These are phyloP conservation scores for Nephrotoma appendiculata DNA, from an alignment of 2,888 invertebrate species.

Conservation along the genomic window DNA sequence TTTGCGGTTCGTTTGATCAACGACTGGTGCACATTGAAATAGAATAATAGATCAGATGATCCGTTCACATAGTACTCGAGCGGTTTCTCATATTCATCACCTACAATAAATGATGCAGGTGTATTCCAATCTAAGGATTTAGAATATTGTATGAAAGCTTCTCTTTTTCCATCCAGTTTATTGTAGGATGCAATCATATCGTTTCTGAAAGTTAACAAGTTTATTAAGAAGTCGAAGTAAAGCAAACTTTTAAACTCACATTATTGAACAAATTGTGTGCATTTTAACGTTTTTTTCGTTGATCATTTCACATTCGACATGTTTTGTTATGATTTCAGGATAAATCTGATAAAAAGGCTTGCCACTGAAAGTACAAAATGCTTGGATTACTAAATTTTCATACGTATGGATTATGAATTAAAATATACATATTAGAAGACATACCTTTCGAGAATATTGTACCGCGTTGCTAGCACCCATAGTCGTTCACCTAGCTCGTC, in stretches of 20 bases:
- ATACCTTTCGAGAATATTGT: not conserved
- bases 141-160: not conserved
- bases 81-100: not conserved
- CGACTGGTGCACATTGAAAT: not conserved
- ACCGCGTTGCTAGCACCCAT: not conserved
- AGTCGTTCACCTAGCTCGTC: not conserved
- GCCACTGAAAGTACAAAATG: not conserved
- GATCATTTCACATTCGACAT: not conserved
- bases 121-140: not conserved
- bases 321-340: not conserved
- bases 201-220: not conserved
- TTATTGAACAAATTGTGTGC: not conserved
- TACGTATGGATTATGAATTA: not conserved
- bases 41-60: not conserved
- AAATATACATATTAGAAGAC: not conserved
- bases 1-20: not conserved
- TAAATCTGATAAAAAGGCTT: not conserved
- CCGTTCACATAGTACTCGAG: not conserved
- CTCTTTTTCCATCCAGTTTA: not conserved
- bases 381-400: not conserved
- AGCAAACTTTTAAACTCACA: not conserved
- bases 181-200: not conserved
- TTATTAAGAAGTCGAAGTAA: not conserved
- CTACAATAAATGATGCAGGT: not conserved
- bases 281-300: slow-evolving; percentile 1